phyloP scores from a whole-genome alignment of 2,113 vertebrate species.

The Nibea albiflora region DNA sequence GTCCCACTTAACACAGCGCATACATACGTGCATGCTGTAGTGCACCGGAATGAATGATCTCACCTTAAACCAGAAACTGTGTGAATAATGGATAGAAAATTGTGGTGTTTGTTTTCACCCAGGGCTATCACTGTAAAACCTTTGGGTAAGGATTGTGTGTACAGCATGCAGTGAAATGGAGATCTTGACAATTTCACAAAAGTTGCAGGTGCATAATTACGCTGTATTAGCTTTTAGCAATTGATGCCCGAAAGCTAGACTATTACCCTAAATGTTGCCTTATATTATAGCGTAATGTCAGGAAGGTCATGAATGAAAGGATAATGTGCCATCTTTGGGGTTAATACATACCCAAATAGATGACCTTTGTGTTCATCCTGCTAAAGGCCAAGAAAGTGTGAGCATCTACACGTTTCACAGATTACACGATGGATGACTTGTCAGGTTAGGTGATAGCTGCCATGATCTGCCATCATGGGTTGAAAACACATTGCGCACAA shows the following conservation, averaged over 20 bases:
- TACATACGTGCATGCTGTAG: not conserved
- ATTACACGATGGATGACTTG: conserved; percentile 39
- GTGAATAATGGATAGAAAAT: not conserved
- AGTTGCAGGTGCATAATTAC: not conserved
- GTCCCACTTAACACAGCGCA: not conserved
- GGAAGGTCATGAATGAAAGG: conserved; percentile 54
- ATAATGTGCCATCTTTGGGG: conserved; percentile 50
- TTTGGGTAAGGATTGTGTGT: not conserved
- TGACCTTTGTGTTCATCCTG: conserved; percentile 78
- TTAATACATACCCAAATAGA: conserved; percentile 54
- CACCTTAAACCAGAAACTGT: not conserved
- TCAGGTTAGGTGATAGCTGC: conserved; percentile 34
- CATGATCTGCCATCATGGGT: not conserved
- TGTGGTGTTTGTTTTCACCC: not conserved
- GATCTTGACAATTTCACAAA: not conserved
- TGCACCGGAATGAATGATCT: not conserved
- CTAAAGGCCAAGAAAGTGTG: conserved; percentile 75
- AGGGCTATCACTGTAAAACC: not conserved
- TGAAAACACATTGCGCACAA: not conserved
- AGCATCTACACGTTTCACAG: conserved; percentile 54
- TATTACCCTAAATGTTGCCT: conserved; percentile 39
- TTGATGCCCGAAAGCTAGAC: conserved; percentile 28
- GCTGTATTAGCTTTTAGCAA: conserved; percentile 6
- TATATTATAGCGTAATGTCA: conserved; percentile 66
- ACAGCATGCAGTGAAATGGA: not conserved